A percentile compares a stretch with the other conserved stretches of the same genome.
Evolutionary conservation across 1,140 invertebrate species (phyloP).

Genomic region (Heliconius nattereri): DNA sequence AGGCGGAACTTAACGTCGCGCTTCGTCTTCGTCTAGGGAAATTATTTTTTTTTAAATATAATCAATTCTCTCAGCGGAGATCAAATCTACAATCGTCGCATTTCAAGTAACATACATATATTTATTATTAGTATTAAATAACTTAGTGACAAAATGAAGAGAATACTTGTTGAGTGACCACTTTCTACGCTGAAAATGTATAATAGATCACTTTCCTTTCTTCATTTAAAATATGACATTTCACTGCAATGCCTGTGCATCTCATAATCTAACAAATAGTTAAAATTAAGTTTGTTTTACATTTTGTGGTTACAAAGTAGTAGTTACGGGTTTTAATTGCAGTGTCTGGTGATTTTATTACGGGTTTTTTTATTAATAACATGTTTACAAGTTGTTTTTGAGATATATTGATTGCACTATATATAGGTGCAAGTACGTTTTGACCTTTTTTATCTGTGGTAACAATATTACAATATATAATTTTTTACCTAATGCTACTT

Average conservation of each 20-base stretch:
- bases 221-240: background rate
- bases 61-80: too few species aligned
- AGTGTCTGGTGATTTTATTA: background rate
- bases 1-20: too few species aligned
- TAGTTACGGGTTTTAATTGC: background rate
- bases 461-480: too few species aligned
- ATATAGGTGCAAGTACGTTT: background rate
- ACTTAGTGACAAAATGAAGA: background rate
- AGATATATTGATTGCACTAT: background rate
- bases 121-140: background rate
- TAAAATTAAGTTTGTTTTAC: background rate
- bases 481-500: too few species aligned
- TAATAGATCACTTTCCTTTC: background rate
- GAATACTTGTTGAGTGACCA: background rate
- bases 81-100: too few species aligned
- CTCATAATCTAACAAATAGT: background rate
- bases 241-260: background rate
- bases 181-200: background rate
- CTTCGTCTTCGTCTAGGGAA: too few species aligned
- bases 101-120: too few species aligned
- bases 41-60: too few species aligned
- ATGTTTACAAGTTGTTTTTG: background rate
- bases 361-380: background rate
- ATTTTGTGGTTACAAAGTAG: background rate
- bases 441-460: background rate